Percentiles rank a stretch among this genome's conserved stretches.
Evolutionary conservation across 1,140 invertebrate genomes (phyloP).

Genomic region (Yoshiicerus persimilis): DNA sequence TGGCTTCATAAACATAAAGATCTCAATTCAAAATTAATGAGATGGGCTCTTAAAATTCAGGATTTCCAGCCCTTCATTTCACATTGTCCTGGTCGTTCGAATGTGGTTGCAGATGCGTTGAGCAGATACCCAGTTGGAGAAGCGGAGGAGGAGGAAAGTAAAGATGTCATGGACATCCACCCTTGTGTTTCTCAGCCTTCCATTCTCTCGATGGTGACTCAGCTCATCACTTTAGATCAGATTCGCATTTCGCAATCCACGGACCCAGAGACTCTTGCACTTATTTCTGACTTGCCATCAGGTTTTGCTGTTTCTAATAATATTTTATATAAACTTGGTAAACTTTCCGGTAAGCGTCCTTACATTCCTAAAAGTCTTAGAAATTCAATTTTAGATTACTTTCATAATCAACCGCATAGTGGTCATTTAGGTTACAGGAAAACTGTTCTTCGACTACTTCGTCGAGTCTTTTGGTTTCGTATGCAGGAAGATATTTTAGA

Average conservation of each 20-base stretch:
- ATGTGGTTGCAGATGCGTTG: slow-evolving; percentile 49
- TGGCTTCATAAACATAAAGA: slow-evolving; percentile 22
- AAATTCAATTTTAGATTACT: neutral
- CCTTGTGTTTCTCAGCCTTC: neutral
- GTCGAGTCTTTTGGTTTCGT: neutral
- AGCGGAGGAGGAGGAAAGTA: neutral
- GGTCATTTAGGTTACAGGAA: neutral
- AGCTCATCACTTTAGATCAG: neutral
- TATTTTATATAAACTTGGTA: neutral
- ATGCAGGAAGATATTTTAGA: neutral
- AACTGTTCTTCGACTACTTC: neutral
- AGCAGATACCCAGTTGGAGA: neutral
- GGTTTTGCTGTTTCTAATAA: neutral
- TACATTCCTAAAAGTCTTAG: neutral
- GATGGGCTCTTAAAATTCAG: slow-evolving; percentile 39
- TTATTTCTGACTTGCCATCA: neutral
- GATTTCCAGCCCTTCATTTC: neutral
- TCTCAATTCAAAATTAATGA: slow-evolving; percentile 10
- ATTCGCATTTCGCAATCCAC: neutral
- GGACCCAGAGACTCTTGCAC: neutral
- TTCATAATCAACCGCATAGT: neutral
- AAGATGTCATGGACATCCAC: neutral
- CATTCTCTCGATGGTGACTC: neutral
- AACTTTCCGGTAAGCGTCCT: neutral
- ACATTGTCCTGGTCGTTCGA: neutral